Evolutionary conservation across 2,113 vertebrate genomes (phyloP), one percentile per base, ranked within the genome.

Genomic region (Lanius ludovicianus): DNA sequence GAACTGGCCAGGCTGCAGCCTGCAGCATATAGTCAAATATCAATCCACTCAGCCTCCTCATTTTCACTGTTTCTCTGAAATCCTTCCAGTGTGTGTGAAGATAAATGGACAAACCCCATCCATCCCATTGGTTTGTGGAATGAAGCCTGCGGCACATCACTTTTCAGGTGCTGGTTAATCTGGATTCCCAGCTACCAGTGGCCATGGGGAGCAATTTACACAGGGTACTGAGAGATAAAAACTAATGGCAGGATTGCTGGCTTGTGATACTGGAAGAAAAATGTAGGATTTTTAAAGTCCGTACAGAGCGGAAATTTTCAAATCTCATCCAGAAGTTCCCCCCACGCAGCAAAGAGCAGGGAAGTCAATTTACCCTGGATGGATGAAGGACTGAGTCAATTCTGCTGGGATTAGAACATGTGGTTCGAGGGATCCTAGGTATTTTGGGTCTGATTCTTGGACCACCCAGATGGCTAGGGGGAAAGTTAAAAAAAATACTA

Each of bases 341-440:
- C 84, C 83, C 88, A 92, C 53, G 59, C 87, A 95, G 84, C 75
- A 95, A 89, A 85, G 87, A 93, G 95, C 89, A 82, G 60, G 83
- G 81, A 96, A 96, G 90, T 90, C 90, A 96, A 96, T 92, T 96
- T 95, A 91, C 50, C 64, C 85, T 97, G 96, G 95, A 95, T 93
- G 60, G 82, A 92, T 95, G 86, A 94, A 90, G 84, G 88, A 91
- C 92, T 97, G 96, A 97, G 92, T 97, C 97, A 97, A 67, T 87
- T 83, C 96, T 95, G 47, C 86, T 93, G 93, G 96, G 96, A 94
- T 93, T 96, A 89, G 75, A 97, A 91, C 95, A 94, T 95, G 96
- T 96, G 94, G 96, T 97, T 96, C 33, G 2, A 97, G 77, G 65
- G 94, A 96, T 96, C 81, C 79, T 96, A 95, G 85, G 82, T 91